phyloP scores from a whole-genome alignment of 2,888 invertebrate genomes.

The Athalia rosae region DNA sequence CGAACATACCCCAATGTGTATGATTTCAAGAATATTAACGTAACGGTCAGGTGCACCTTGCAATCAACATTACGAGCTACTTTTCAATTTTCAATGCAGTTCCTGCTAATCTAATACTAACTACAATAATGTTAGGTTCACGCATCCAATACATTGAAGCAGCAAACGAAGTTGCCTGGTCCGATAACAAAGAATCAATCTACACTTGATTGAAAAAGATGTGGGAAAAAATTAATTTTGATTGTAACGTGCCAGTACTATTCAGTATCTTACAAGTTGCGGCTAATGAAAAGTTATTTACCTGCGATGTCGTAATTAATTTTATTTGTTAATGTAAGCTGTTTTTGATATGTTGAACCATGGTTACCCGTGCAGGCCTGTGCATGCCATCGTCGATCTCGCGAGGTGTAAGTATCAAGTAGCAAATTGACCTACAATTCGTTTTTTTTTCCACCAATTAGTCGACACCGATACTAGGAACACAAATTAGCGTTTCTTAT shows the following conservation, averaged over 20 bases:
- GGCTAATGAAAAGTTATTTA: slow-evolving; percentile 6
- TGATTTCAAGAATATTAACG: slow-evolving; percentile 6
- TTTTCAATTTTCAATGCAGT: too few species aligned
- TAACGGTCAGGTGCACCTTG: slow-evolving; percentile 6
- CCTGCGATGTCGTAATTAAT: slow-evolving; percentile 2
- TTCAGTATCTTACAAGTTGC: slow-evolving; percentile 20
- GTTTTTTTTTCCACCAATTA: background rate
- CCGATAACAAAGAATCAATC: background rate
- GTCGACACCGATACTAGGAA: slow-evolving; percentile 1
- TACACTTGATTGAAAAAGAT: background rate
- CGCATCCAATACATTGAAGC: too few species aligned
- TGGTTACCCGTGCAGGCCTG: slow-evolving; percentile 78
- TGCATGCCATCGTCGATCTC: slow-evolving; percentile 93
- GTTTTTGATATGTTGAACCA: slow-evolving; percentile 67
- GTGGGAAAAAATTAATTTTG: slow-evolving; percentile 2
- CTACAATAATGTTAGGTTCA: too few species aligned
- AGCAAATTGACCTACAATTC: slow-evolving; percentile 47
- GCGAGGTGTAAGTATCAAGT: slow-evolving; percentile 89
- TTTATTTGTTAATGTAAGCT: slow-evolving; percentile 56
- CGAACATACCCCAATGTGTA: slow-evolving; percentile 16
- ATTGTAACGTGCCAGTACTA: slow-evolving; percentile 27
- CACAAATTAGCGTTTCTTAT: background rate
- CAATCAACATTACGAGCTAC: slow-evolving; percentile 22
- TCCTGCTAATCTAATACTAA: too few species aligned
- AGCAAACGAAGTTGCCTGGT: too few species aligned